Percentiles rank a stretch among this genome's conserved stretches.
phyloP scores from a whole-genome alignment of 2,888 invertebrate species.

The Scaptomyza reducta region DNA sequence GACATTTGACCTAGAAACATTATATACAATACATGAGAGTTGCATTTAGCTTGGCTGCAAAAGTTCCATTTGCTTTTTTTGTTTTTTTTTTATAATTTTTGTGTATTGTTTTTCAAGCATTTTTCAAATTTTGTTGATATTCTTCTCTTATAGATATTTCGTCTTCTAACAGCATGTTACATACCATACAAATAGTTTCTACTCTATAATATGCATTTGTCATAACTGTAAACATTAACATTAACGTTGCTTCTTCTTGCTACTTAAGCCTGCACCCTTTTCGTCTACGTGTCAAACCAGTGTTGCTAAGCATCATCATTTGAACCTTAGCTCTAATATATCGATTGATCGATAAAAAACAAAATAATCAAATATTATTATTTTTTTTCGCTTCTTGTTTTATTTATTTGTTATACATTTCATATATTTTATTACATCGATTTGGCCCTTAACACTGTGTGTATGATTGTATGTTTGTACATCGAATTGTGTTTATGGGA shows the following conservation, averaged over 20 bases:
- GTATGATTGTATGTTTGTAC: constrained; percentile 15
- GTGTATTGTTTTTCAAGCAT: constrained; percentile 38
- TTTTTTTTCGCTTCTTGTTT: not conserved
- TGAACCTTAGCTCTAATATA: not conserved
- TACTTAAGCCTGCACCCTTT: not conserved
- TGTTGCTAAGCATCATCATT: constrained; percentile 13
- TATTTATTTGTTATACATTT: constrained; percentile 9
- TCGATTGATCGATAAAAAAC: not conserved
- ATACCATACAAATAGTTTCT: constrained; percentile 5
- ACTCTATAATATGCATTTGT: constrained; percentile 2
- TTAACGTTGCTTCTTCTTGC: not conserved
- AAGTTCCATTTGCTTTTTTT: constrained; percentile 48
- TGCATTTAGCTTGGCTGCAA: constrained; percentile 61
- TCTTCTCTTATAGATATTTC: constrained; percentile 13
- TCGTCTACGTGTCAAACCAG: not conserved
- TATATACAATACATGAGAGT: constrained; percentile 84
- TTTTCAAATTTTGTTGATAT: constrained; percentile 65
- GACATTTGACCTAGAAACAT: constrained; percentile 85
- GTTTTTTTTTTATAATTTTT: constrained; percentile 16
- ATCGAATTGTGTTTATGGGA: constrained; percentile 7
- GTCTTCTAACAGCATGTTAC: constrained; percentile 12
- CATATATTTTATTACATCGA: constrained; percentile 1
- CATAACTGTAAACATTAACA: constrained; percentile 15
- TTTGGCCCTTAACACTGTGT: constrained; percentile 13
- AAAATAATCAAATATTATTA: not conserved